Evolutionary conservation across 2,888 invertebrate genomes (phyloP), one percentile per base, ranked within the genome.

Genomic region (Drosophila parthenogenetica): DNA sequence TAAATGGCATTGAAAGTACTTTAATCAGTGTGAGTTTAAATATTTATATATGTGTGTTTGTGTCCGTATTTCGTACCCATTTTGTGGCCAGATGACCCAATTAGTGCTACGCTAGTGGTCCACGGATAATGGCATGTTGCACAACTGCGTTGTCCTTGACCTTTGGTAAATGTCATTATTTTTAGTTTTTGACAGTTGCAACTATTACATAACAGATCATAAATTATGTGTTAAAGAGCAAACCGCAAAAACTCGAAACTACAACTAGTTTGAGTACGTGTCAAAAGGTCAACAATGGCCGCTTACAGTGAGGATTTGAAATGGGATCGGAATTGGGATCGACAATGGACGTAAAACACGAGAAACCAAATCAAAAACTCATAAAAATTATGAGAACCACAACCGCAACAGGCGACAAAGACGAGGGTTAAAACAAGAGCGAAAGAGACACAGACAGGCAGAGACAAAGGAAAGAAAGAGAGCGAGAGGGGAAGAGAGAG

Each of bases 351-450:
- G 73, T 60, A 57, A 58, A 65, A 72, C 53, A 76, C 68, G 77
- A 74, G 75, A 29, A 81, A 83, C 71, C 85, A 79, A 82, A 83
- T 85, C 77, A 75, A 81, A 85, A 82, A 79, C 84, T 87, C 84
- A 88, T 87, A 81, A 89, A 88, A 87, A 87, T 86, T 84, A 87
- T 84, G 86, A 87, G 83, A 51, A 66, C 65, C 67, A 37, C 68
- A 79, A 69, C 76, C 75, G 69, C 77, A 77, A 71, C 77, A 81
- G 76, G 32, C 43, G 54, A 43, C 61, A 71, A 67, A 71, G 84
- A 80, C 73, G 83, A 89, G 88, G 85, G 87, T 86, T 82, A 73
- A 51, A 55, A 53, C 69, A 53, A 51, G 37, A 70, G 11, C 50
- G 35, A 42, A 32, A 55, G 49, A 58, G 17, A 16, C 11, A 45